A percentile compares a stretch with the other conserved stretches of the same genome.
Evolutionary conservation across 2,888 invertebrate genomes (phyloP).

Genomic region (Crossocerus cetratus): DNA sequence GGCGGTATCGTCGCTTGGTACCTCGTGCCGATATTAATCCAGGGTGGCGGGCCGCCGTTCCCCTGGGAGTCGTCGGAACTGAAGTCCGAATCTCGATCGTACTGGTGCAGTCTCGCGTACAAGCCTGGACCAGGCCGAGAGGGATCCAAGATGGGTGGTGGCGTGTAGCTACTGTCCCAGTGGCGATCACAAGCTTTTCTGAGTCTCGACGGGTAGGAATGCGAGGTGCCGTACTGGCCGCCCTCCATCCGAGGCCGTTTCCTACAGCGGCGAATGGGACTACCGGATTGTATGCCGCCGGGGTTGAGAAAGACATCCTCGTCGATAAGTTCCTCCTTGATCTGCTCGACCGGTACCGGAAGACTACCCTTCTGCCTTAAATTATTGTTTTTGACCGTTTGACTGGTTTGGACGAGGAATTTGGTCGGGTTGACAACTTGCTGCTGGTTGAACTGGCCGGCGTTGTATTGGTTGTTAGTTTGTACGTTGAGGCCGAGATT

Average conservation of each 20-base stretch:
- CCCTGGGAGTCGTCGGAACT: slow-evolving; percentile 74
- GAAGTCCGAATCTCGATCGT: slow-evolving; percentile 73
- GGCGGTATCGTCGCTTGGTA: slow-evolving; percentile 91
- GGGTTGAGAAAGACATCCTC: slow-evolving; percentile 88
- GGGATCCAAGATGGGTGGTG: slow-evolving; percentile 96
- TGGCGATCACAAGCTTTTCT: slow-evolving; percentile 74
- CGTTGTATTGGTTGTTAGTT: slow-evolving; percentile 60
- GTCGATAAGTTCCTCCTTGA: slow-evolving; percentile 83
- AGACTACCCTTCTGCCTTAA: slow-evolving; percentile 67
- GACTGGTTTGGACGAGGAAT: slow-evolving; percentile 71
- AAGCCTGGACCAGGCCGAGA: slow-evolving; percentile 92
- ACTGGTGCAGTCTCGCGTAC: slow-evolving; percentile 78
- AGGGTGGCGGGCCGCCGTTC: slow-evolving; percentile 80
- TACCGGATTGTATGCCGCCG: slow-evolving; percentile 81
- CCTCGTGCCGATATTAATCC: slow-evolving; percentile 91
- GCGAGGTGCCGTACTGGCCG: slow-evolving; percentile 77
- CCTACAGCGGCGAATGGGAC: slow-evolving; percentile 82
- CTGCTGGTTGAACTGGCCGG: slow-evolving; percentile 66
- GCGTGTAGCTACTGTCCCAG: slow-evolving; percentile 85
- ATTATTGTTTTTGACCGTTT: slow-evolving; percentile 53
- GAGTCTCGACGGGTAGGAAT: slow-evolving; percentile 74
- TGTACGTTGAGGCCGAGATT: slow-evolving; percentile 63
- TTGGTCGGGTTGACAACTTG: slow-evolving; percentile 73
- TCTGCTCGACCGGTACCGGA: slow-evolving; percentile 72
- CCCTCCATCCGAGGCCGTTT: slow-evolving; percentile 82